Base-by-base conservation (phyloP, 2,888 invertebrate genomes). In the Drosophila melanocephala region DNA sequence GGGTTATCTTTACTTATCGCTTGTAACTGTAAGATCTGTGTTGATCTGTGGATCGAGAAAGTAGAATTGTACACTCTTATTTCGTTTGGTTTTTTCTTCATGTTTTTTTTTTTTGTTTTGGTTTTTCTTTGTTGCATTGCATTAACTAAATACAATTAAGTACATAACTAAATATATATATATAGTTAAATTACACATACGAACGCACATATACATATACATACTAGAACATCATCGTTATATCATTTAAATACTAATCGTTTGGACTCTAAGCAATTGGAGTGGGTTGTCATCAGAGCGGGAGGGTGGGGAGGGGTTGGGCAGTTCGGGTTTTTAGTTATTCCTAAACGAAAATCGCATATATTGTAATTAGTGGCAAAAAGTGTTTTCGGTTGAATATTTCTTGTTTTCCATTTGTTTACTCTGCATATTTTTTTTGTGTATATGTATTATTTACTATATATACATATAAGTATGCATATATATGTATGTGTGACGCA, bases 171-270 rank as follows among this genome's bases (percentile, higher is more conserved):
- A 76, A 77, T 80, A 53, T 44, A 37, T 72, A 74, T 73, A 79
- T 79, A 51, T 47, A 42, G 62, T 60, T 80, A 73, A 91, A 89
- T 76, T 91, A 86, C 91, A 90, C 89, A 90, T 78, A 75, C 59
- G 74, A 78, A 75, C 83, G 63, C 83, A 77, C 74, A 84, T 78
- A 70, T 80, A 80, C 70, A 83, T 72, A 68, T 71, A 70, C 71
- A 75, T 69, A 84, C 77, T 82, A 82, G 79, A 79, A 79, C 68
- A 83, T 62, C 69, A 30, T 78, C 62, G 33, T 73, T 69, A 63
- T 84, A 60, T 71, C 52, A 62, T 81, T 61, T 69, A 68, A 67
- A 62, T 71, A 69, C 67, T 83, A 72, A 84, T 74, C 63, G 44
- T 71, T 74, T 64, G 47, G 74, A 62, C 58, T 56, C 35, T 56